Evolutionary conservation across 2,888 invertebrate genomes (phyloP), one percentile per base, ranked within the genome.

Genomic region (Nowickia ferox): DNA sequence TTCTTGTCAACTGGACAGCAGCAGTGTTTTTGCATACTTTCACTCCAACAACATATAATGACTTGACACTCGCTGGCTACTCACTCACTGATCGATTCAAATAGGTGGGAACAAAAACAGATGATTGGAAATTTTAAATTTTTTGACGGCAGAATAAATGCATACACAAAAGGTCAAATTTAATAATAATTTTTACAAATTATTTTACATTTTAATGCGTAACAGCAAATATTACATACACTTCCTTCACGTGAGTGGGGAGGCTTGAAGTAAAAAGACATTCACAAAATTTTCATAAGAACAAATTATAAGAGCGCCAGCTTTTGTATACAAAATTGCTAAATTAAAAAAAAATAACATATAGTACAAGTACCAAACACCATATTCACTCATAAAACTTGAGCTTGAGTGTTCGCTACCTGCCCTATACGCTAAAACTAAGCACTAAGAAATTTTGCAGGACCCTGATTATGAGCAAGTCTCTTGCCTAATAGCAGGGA

Each of bases 1-100:
- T 84, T 84, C 71, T 80, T 71, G 80, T 80, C 61, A 80, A 69
- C 42, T 63, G 76, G 42, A 63, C 53, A 74, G 46, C 61, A 61
- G 17, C 17, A 46, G 30, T 30, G 0, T 6, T 11, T 59, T 72
- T 72, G 38, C 74, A 68, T 75, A 79, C 75, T 84, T 84, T 84
- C 84, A 78, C 84, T 78, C 1, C 10, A 44, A 44, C 19, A 40
- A 40, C 51, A 38, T 11, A 13, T 3, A 46, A 22, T 6, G 15
- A 51, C 46, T 30, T 17, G 11, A 17, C n/a, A 19, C 9, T 38
- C 59, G 9, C 42, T 44, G 22, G 19, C 8, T 30, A 57, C 19
- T 71, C 57, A 22, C 19, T 69, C 30, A 51, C 44, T 19, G 46
- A 11, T 53, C 30, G 22, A 44, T 11, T 42, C 13, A 40, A 48